Percentiles rank a stretch among this genome's conserved stretches.
Conservation (phyloP, 2,797 vertebrate genomes). For the Balearica regulorum region DNA sequence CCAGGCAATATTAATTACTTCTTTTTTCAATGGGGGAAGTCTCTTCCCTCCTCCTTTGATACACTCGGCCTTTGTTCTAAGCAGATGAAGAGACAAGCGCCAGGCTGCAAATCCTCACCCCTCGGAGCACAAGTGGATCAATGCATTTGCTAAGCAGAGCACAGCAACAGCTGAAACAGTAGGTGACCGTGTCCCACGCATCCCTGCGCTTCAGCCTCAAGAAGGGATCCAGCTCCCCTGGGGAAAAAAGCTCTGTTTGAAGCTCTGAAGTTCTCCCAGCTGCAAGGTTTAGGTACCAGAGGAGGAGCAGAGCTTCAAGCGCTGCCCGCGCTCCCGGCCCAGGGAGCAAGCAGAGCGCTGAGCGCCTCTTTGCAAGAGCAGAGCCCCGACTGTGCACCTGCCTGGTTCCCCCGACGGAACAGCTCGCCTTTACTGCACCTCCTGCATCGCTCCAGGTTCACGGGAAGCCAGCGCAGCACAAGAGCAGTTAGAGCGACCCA, state of each 20-base stretch:
- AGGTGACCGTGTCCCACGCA: accelerated
- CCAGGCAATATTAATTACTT: neutral
- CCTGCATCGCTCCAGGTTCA: neutral
- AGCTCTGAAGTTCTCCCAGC: neutral
- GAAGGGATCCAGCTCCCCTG: accelerated
- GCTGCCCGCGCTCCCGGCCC: accelerated
- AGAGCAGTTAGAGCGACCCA: neutral
- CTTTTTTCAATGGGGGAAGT: neutral
- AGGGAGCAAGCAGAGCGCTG: neutral
- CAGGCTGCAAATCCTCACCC: neutral
- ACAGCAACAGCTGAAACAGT: neutral
- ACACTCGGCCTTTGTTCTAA: neutral
- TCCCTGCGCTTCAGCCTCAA: neutral
- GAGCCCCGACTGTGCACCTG: neutral
- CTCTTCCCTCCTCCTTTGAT: neutral
- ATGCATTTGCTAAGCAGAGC: neutral
- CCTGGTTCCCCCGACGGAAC: accelerated
- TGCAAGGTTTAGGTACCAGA: neutral
- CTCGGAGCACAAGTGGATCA: neutral
- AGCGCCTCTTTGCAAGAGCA: neutral
- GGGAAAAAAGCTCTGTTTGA: neutral
- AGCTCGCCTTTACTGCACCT: neutral
- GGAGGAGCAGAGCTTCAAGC: neutral
- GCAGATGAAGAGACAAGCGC: neutral
- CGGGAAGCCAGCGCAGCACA: neutral